These are phyloP conservation scores for Agriopis aurantiaria DNA, from an alignment of 2,888 invertebrate genomes.

Conservation along the genomic window DNA sequence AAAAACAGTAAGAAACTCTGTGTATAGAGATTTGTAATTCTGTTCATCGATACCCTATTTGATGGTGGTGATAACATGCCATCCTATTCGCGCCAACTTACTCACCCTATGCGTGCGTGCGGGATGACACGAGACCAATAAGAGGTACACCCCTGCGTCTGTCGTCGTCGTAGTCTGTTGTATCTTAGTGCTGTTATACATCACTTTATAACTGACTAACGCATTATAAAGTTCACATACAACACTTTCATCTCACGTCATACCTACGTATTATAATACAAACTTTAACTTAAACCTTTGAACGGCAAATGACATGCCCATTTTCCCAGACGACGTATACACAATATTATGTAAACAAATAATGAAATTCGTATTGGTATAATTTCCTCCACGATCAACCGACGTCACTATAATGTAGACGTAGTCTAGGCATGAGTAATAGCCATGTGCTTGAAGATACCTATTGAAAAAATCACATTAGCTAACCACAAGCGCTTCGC, in stretches of 20 bases:
- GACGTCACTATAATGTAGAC: conserved; percentile 10
- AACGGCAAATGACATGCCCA: background rate
- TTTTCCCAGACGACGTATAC: conserved; percentile 11
- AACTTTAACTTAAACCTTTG: conserved; percentile 8
- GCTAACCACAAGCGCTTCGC: conserved; percentile 4
- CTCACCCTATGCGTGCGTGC: too few species aligned
- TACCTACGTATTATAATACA: conserved; percentile 1
- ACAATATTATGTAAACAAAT: conserved; percentile 12
- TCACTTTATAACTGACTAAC: background rate
- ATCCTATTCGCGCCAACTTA: too few species aligned
- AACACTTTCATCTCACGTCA: conserved; percentile 1
- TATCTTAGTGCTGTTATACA: background rate
- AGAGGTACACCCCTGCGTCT: too few species aligned
- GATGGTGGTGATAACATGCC: background rate
- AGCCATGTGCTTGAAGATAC: conserved; percentile 7
- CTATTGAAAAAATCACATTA: conserved; percentile 5
- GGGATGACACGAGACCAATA: too few species aligned
- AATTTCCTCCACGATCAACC: background rate
- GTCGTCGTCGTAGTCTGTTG: too few species aligned
- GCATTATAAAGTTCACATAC: conserved; percentile 1
- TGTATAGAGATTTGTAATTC: too few species aligned
- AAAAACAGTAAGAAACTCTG: too few species aligned
- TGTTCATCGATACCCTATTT: too few species aligned
- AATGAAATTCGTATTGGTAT: conserved; percentile 2
- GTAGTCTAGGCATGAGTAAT: background rate